Base-by-base conservation (phyloP, 2,113 vertebrate genomes). In the Muntiacus muntjak region DNA sequence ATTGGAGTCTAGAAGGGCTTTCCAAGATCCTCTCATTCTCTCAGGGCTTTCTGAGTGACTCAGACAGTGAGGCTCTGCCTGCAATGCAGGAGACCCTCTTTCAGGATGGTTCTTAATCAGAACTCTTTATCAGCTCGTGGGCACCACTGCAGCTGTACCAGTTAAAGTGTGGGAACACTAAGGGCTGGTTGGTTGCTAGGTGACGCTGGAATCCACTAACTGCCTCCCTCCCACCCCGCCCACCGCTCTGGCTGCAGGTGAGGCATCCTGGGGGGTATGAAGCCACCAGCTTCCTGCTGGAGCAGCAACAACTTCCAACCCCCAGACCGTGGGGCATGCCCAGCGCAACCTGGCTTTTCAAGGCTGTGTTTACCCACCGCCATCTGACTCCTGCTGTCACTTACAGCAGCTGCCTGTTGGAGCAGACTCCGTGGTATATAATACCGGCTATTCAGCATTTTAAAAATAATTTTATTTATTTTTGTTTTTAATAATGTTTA, bases 111-210 rank as follows among this genome's bases (percentile, higher is more conserved):
- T 60, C 33, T 40, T 40, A 40, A 57, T 84, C 55, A 23, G 62
- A 40, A 40, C 16, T n/a, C 16, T 67, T 13, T 30, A 0, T 84
- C n/a, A 67, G 67, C 33, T 47, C 3, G 0, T 0, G 1, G 25
- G 6, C 25, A 6, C 30, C 26, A 6, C 33, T 14, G 57, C 14
- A 45, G 33, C 33, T 58, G 15, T 21, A 16, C 47, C 81, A 26
- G 25, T 30, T 83, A 15, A 92, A 26, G 50, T 43, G 23, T 17
- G 57, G 50, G 85, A 89, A 47, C 33, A 25, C 26, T 23, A 1
- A 2, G 33, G 33, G n/a, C 50, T 87, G 45, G 9, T 23, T 43
- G 64, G 16, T 71, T 55, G 45, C 14, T 2, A 33, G 36, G 54
- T 47, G 28, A 64, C 7, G 3, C 43, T 26, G 3, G 25, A 82